Evolutionary conservation across 2,113 vertebrate genomes (phyloP).

Genomic region (Potamarius usumacintae): DNA sequence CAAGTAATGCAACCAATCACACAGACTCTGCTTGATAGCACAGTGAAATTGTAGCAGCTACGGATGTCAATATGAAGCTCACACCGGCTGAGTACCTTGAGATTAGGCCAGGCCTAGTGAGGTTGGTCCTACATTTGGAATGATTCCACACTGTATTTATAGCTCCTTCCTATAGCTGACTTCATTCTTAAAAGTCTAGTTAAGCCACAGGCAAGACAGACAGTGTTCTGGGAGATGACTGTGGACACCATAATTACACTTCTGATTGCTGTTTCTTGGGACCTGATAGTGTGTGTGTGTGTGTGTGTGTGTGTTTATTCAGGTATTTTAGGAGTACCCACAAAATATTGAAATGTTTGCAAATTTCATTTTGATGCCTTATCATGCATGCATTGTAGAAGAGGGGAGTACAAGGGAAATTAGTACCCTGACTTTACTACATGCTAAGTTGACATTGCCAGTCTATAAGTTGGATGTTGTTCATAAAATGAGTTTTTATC

Average conservation of each 20-base stretch:
- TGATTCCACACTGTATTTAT: slow-evolving; percentile 42
- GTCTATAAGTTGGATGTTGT: not conserved
- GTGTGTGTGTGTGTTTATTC: slow-evolving; percentile 17
- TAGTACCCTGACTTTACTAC: not conserved
- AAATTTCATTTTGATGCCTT: not conserved
- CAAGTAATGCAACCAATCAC: not conserved
- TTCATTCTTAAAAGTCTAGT: slow-evolving; percentile 47
- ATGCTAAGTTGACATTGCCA: not conserved
- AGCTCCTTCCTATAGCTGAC: slow-evolving; percentile 41
- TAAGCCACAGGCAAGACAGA: slow-evolving; percentile 49
- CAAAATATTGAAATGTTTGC: not conserved
- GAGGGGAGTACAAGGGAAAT: not conserved
- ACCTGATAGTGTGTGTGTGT: slow-evolving; percentile 21
- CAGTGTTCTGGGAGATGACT: slow-evolving; percentile 44
- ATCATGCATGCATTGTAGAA: not conserved
- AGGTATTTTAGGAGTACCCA: not conserved
- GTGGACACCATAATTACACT: slow-evolving; percentile 49
- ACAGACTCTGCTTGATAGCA: not conserved
- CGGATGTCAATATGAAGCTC: slow-evolving; percentile 37
- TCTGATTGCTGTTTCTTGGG: slow-evolving; percentile 46
- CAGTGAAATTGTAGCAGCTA: slow-evolving; percentile 6
- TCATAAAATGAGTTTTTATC: not conserved
- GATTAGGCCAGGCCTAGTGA: slow-evolving; percentile 40
- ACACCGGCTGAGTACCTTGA: not conserved
- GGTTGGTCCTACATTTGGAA: slow-evolving; percentile 44